These are phyloP conservation scores for Toxotes jaculatrix DNA, from an alignment of 2,113 vertebrate genomes.

Conservation along the genomic window DNA sequence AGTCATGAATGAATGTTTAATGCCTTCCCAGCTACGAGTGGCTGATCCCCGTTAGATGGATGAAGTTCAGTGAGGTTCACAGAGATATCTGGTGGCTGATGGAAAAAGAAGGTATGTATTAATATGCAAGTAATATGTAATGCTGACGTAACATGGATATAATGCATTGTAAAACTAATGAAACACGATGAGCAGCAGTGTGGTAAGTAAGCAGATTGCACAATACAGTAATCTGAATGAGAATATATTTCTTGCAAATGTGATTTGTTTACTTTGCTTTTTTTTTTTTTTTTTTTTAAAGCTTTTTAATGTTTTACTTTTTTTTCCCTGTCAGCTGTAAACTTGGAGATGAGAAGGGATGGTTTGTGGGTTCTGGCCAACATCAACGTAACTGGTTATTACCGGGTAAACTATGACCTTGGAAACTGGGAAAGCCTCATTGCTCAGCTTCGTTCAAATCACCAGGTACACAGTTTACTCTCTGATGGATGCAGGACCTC, in stretches of 20 bases:
- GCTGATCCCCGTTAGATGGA: slow-evolving; percentile 76
- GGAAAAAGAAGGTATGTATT: slow-evolving; percentile 62
- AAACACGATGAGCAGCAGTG: too few species aligned
- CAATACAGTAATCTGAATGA: too few species aligned
- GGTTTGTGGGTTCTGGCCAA: slow-evolving; percentile 89
- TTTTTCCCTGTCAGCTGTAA: slow-evolving; percentile 52
- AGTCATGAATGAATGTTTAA: too few species aligned
- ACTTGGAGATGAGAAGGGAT: background rate
- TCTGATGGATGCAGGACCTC: too few species aligned
- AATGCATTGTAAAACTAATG: too few species aligned
- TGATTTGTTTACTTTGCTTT: background rate
- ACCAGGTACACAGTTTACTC: slow-evolving; percentile 65
- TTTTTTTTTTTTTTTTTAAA: background rate
- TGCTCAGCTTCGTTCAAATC: slow-evolving; percentile 47
- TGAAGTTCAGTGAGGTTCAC: slow-evolving; percentile 45
- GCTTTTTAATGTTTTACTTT: background rate
- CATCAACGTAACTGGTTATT: slow-evolving; percentile 89
- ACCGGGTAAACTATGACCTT: slow-evolving; percentile 91
- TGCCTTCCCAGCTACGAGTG: slow-evolving; percentile 68
- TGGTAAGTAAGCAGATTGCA: too few species aligned
- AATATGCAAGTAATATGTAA: background rate
- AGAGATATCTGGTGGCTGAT: slow-evolving; percentile 75
- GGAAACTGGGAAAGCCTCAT: slow-evolving; percentile 89
- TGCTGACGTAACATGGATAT: background rate
- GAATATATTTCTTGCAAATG: background rate